These are phyloP conservation scores for Apodemus sylvaticus DNA, from an alignment of 2,113 vertebrate genomes.

Conservation along the genomic window DNA sequence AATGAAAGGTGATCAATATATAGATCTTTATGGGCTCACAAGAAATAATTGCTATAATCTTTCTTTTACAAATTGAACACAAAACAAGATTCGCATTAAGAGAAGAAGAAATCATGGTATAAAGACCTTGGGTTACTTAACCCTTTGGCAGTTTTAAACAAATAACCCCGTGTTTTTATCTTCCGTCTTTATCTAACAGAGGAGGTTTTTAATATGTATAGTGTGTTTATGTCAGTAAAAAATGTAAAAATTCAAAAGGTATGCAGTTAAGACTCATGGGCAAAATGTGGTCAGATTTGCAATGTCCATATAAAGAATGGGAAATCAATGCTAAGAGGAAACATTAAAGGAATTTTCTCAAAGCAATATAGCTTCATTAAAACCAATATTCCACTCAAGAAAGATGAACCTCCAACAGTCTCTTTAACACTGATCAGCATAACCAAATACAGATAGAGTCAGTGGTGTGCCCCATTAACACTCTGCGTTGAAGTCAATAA, in stretches of 20 bases:
- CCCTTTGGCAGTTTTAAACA: constrained; percentile 20
- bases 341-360: constrained; percentile 12
- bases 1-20: neutral
- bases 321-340: neutral
- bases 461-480: constrained; percentile 76
- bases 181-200: neutral
- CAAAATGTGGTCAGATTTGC: constrained; percentile 25
- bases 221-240: constrained; percentile 4
- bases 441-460: constrained; percentile 76
- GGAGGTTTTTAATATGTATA: neutral
- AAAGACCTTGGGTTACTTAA: constrained; percentile 21
- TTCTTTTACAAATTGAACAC: constrained; percentile 22
- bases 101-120: neutral
- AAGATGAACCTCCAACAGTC: constrained; percentile 66
- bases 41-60: neutral
- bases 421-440: constrained; percentile 71
- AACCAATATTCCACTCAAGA: constrained; percentile 79
- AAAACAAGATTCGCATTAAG: constrained; percentile 51
- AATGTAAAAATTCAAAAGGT: neutral
- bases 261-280: neutral
- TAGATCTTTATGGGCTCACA: neutral
- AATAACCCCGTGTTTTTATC: neutral
- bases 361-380: constrained; percentile 77
- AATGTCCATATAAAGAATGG: constrained; percentile 6
- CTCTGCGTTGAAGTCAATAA: constrained; percentile 78